Percentiles rank a stretch among this genome's conserved stretches.
Conservation (phyloP, 2,113 vertebrate genomes). For the Eublepharis macularius region DNA sequence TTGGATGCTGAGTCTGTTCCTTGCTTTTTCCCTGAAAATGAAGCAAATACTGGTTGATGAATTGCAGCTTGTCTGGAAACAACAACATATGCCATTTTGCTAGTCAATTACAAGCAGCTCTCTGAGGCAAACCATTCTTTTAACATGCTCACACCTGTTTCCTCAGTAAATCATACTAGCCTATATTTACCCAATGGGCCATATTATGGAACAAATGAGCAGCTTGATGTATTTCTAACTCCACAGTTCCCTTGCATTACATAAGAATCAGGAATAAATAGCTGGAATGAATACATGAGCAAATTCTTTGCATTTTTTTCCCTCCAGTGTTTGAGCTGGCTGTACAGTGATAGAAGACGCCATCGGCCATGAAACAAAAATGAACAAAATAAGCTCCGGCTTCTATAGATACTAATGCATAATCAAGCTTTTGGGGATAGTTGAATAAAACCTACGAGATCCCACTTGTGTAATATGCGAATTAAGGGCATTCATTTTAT, state of each 20-base stretch:
- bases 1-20: constrained; percentile 36
- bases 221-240: constrained; percentile 32
- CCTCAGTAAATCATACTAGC: constrained; percentile 40
- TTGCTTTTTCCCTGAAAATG: constrained; percentile 5
- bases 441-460: neutral
- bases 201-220: constrained; percentile 23
- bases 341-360: constrained; percentile 6
- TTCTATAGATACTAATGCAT: neutral
- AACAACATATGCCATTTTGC: constrained; percentile 37
- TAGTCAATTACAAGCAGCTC: constrained; percentile 50
- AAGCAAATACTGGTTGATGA: constrained; percentile 53
- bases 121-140: constrained; percentile 31
- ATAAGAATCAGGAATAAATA: neutral
- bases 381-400: neutral
- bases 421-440: neutral
- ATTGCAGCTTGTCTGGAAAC: constrained; percentile 42
- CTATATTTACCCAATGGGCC: constrained; percentile 26
- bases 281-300: neutral
- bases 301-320: neutral
- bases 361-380: neutral
- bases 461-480: no score
- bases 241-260: neutral
- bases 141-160: constrained; percentile 16
- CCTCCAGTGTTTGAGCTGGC: neutral
- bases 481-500: neutral